These are phyloP conservation scores for Nerophis lumbriciformis DNA, from an alignment of 2,113 vertebrate species.

Conservation along the genomic window DNA sequence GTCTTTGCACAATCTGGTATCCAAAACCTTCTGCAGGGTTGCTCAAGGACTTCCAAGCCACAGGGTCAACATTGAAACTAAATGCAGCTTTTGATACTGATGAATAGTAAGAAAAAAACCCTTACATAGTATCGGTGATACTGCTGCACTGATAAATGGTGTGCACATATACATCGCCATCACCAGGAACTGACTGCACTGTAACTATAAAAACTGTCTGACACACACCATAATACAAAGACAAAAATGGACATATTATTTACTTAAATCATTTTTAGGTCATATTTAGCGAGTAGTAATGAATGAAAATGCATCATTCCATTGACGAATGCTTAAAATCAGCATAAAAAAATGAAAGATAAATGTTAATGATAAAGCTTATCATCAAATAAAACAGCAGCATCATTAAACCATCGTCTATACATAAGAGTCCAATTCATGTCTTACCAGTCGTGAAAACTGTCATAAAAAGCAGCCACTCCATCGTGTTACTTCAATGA, in stretches of 20 bases:
- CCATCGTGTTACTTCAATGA: slow-evolving; percentile 39
- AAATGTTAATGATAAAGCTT: too few relatives aligned
- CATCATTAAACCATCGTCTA: too few relatives aligned
- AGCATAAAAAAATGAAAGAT: too few relatives aligned
- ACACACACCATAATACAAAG: too few relatives aligned
- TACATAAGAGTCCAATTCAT: neutral
- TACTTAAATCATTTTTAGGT: too few relatives aligned
- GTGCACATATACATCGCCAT: neutral
- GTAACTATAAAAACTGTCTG: neutral
- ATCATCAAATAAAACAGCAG: neutral
- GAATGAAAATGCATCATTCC: too few relatives aligned
- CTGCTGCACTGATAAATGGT: too few relatives aligned
- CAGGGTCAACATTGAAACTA: slow-evolving; percentile 64
- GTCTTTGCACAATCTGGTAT: slow-evolving; percentile 64
- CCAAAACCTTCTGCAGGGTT: slow-evolving; percentile 51
- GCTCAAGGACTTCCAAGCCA: slow-evolving; percentile 46
- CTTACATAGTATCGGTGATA: neutral
- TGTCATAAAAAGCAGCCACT: slow-evolving; percentile 12
- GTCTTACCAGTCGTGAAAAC: slow-evolving; percentile 50
- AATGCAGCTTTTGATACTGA: slow-evolving; percentile 38
- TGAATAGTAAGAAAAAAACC: neutral
- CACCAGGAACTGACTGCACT: neutral
- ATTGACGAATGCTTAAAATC: too few relatives aligned
- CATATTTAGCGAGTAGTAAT: too few relatives aligned
- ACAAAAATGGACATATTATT: too few relatives aligned